Conservation (phyloP, 2,113 vertebrate species). For the Aptenodytes forsteri region DNA sequence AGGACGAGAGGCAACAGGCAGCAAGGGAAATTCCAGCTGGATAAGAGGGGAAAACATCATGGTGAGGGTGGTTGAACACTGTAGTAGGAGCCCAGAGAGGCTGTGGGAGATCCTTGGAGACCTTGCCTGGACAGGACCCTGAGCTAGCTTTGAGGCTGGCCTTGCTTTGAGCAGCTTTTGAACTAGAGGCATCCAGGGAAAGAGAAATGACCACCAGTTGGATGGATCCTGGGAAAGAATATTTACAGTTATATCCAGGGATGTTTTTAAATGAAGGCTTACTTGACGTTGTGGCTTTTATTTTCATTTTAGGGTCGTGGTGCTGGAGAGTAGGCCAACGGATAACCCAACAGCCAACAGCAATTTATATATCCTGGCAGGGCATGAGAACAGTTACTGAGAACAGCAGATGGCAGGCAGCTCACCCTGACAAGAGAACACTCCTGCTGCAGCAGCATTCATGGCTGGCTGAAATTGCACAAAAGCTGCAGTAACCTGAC, state of each 20-base stretch:
- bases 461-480: slow-evolving; percentile 63
- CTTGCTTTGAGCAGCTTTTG: background rate
- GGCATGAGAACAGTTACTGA: slow-evolving; percentile 99
- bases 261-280: background rate
- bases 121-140: background rate
- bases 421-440: slow-evolving; percentile 10
- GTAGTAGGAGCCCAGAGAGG: background rate
- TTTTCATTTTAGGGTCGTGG: slow-evolving; percentile 86
- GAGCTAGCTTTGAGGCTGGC: background rate
- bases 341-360: slow-evolving; percentile 98
- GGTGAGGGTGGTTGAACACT: background rate
- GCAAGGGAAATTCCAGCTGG: background rate
- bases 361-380: slow-evolving; percentile 98
- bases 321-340: slow-evolving; percentile 95
- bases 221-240: background rate
- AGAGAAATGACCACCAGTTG: background rate
- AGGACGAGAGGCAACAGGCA: background rate
- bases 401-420: background rate
- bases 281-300: background rate
- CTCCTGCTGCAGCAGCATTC: slow-evolving; percentile 64
- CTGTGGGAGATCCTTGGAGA: background rate
- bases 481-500: slow-evolving; percentile 50
- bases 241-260: background rate
- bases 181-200: background rate
- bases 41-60: background rate